Evolutionary conservation across 2,797 vertebrate species (phyloP), one percentile per base, ranked within the genome.

Genomic region (Caiman crocodilus): DNA sequence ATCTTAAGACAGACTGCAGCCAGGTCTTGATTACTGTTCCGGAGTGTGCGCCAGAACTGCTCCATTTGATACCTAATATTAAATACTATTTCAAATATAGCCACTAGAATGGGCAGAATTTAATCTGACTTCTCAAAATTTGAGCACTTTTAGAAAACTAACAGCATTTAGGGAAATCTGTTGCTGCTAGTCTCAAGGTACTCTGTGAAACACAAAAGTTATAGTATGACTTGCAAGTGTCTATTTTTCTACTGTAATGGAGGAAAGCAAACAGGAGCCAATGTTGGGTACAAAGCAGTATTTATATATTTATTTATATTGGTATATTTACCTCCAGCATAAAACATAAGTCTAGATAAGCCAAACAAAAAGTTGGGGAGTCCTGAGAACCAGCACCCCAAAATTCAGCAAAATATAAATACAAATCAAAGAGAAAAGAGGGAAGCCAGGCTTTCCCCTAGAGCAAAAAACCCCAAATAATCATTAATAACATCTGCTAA

Each of bases 251-350:
- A 1, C 3, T 25, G 77, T 20, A 17, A 60, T 60, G 74, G 55
- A 96, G 75, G 79, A 96, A 96, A 6, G 28, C 17, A 69, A 28
- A 61, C 77, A 50, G 84, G 95, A 98, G 92, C 78, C 97, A 3
- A 89, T 88, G 94, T 96, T 85, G 89, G 96, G 93, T 98, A 98
- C 98, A 98, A 98, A 98, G 97, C 97, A 96, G 97, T 97, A 97
- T 98, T 98, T 97, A 97, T 98, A 97, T 96, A 97, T 98, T 98
- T 98, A 98, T 98, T 98, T 98, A 97, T 98, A 97, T 28, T 91
- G 94, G 97, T 96, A 86, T 97, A 87, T 98, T 97, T 97, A 96
- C 97, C 94, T 97, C 87, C 84, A 93, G 96, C 95, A 90, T 94
- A 94, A 96, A 96, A 92, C 92, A 93, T 50, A 96, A 84, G 90